These are phyloP conservation scores for Lagodon rhomboides DNA, from an alignment of 2,797 vertebrate genomes.

Conservation along the genomic window DNA sequence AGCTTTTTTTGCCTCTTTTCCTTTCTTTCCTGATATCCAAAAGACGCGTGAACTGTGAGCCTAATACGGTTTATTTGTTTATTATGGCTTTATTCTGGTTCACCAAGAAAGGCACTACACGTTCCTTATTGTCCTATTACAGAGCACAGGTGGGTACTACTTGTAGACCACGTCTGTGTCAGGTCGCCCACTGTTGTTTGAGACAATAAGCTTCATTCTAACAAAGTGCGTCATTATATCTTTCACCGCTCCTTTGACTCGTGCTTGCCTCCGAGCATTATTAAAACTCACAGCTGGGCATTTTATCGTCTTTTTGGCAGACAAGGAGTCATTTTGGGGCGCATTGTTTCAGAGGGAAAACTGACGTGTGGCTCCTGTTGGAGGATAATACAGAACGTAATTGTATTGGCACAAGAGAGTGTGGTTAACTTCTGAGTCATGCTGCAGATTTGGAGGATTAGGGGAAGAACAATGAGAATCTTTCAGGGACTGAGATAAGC, in stretches of 20 bases:
- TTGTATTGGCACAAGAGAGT: conserved; percentile 72
- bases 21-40: background rate
- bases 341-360: conserved; percentile 71
- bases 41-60: background rate
- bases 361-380: conserved; percentile 62
- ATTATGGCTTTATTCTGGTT: background rate
- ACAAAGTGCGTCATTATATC: conserved; percentile 62
- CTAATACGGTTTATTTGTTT: background rate
- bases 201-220: conserved; percentile 67
- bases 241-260: conserved; percentile 68
- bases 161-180: conserved; percentile 30
- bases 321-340: conserved; percentile 70
- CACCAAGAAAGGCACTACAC: background rate
- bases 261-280: conserved; percentile 67
- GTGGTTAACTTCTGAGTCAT: conserved; percentile 83
- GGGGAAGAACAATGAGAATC: conserved; percentile 80
- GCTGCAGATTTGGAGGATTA: conserved; percentile 85
- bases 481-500: conserved; percentile 83
- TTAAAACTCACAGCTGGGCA: conserved; percentile 78
- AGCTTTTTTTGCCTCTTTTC: background rate
- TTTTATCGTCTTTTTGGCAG: conserved; percentile 79
- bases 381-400: conserved; percentile 72
- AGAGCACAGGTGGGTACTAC: conserved; percentile 15
- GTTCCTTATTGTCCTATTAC: conserved; percentile 15
- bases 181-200: conserved; percentile 40